Evolutionary conservation across 1,140 invertebrate genomes (phyloP), one percentile per base, ranked within the genome.

Genomic region (Macrostomum lignano): DNA sequence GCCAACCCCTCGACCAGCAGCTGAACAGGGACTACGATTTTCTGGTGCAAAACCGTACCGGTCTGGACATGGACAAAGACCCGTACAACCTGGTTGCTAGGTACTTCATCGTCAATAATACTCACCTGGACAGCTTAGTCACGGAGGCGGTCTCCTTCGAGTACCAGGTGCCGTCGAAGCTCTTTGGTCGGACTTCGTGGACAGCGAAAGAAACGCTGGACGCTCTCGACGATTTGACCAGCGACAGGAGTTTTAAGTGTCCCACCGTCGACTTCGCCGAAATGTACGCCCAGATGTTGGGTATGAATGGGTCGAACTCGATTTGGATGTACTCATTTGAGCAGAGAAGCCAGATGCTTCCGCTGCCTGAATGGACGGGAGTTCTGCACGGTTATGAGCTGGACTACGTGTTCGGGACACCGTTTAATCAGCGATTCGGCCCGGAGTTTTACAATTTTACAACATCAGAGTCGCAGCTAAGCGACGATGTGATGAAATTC

Each of bases 401-500:
- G 7, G 26, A 14, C 4, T 28, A 28, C 9, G 26, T 28, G 4
- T 28, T 28, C 9, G 26, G 26, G 9, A 28, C 15, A 9, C 26
- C 26, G 5, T 28, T 24, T n/a, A n/a, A 24, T 24, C 9, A 9
- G 23, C 9, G n/a, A 24, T 24, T 24, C n/a, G 9, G 23, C 9
- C 9, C 9, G n/a, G n/a, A 24, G n/a, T 24, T 9, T 24, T 24
- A 24, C 23, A 65, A 68, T 38, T 77, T 72, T 50, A 70, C 67
- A 24, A 62, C 61, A 33, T 60, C 67, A 28, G 74, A 79, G 54
- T 66, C 65, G 41, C 59, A 72, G 7, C 64, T 78, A 35, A 73
- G 73, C 17, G 71, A 76, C 56, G 66, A 70, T 11, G 65, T 76
- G 36, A 77, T 79, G 71, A 67, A 67, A 38, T 68, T 71, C 51